Percentiles rank a stretch among this genome's conserved stretches.
phyloP scores from a whole-genome alignment of 1,140 invertebrate genomes.

The Halotydeus destructor region DNA sequence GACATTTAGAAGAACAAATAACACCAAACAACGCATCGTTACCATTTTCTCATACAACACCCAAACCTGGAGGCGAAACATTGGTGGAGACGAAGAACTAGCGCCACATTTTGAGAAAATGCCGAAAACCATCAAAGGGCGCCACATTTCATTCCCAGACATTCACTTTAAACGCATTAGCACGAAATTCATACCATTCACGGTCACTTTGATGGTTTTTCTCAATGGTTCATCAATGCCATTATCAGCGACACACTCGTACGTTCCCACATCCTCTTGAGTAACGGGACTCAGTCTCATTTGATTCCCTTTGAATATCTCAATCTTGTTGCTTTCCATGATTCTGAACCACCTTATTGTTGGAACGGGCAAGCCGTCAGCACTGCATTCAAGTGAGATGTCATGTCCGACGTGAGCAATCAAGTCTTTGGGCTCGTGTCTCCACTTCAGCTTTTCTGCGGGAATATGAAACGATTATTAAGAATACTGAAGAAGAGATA shows the following conservation, averaged over 20 bases:
- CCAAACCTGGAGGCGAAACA: no score
- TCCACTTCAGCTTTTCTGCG: conserved; percentile 5
- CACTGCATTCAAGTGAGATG: conserved; percentile 10
- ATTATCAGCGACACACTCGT: conserved; percentile 13
- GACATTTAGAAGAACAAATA: no score
- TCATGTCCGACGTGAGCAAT: conserved; percentile 7
- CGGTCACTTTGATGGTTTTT: conserved; percentile 7
- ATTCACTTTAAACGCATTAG: no score
- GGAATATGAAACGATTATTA: background rate
- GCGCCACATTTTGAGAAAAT: no score
- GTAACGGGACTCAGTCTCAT: conserved; percentile 4
- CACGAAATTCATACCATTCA: conserved; percentile 11
- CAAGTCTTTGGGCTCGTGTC: conserved; percentile 13
- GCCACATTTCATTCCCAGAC: no score
- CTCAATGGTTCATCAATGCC: conserved; percentile 8
- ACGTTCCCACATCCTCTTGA: conserved; percentile 7
- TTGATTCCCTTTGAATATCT: no score
- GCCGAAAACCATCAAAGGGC: no score
- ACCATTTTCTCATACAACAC: no score
- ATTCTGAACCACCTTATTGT: conserved; percentile 14
- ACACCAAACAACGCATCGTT: no score
- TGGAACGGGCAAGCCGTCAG: conserved; percentile 14
- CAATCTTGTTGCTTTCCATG: no score
- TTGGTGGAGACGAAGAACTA: no score
- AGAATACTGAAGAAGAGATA: no score